Conservation (phyloP, 1,140 invertebrate genomes). For the Coelopa frigida region DNA sequence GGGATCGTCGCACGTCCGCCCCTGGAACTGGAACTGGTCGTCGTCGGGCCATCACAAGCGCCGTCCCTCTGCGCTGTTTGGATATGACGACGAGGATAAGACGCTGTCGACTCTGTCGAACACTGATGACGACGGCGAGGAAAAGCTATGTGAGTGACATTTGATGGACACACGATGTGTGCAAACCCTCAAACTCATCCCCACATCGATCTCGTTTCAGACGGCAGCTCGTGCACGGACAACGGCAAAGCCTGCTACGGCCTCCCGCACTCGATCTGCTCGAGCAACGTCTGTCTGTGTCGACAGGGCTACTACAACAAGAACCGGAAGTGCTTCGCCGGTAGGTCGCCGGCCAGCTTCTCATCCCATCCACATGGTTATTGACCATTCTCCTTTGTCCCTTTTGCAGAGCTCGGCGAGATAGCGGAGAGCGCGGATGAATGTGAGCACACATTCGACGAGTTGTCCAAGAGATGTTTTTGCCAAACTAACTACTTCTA, state of each 20-base stretch:
- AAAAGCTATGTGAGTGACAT: constrained; percentile 29
- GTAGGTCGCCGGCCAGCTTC: constrained; percentile 13
- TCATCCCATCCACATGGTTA: background rate
- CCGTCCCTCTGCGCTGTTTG: constrained; percentile 27
- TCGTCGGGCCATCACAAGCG: constrained; percentile 15
- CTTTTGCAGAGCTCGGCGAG: constrained; percentile 34
- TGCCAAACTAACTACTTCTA: constrained; percentile 44
- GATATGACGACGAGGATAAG: constrained; percentile 38
- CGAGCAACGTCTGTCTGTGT: constrained; percentile 33
- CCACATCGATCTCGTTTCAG: too few species aligned
- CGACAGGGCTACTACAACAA: constrained; percentile 31
- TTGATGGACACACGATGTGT: too few species aligned
- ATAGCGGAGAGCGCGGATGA: constrained; percentile 41
- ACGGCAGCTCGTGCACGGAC: constrained; percentile 34
- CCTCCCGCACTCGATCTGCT: constrained; percentile 34
- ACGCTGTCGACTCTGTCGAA: constrained; percentile 39
- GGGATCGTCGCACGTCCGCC: constrained; percentile 24
- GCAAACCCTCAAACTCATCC: too few species aligned
- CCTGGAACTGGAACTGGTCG: constrained; percentile 23
- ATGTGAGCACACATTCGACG: constrained; percentile 37
- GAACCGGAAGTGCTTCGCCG: constrained; percentile 41
- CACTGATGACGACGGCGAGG: constrained; percentile 35
- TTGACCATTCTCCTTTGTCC: background rate
- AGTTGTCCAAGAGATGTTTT: constrained; percentile 34
- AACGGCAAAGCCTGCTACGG: constrained; percentile 34